Evolutionary conservation across 2,888 invertebrate genomes (phyloP), one percentile per base, ranked within the genome.

Genomic region (Diabrotica balteata): DNA sequence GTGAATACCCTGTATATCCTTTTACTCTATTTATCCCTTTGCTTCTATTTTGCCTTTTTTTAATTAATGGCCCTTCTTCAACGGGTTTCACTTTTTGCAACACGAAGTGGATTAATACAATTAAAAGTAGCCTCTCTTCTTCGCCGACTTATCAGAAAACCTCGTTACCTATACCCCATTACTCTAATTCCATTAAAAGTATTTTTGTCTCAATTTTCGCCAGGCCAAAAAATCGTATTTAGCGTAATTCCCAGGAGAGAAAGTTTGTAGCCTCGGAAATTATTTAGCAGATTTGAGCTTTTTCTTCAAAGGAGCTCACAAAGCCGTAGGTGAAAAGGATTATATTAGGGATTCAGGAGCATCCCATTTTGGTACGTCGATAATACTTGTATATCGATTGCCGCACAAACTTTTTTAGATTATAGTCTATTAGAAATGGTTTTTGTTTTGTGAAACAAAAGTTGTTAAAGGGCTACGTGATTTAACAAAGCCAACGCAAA

Each of bases 251-350:
- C 63, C 63, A 10, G 5, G 57, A 63, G 63, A 44, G 57, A 55
- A 63, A 63, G 32, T 61, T 63, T 57, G 63, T 63, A 55, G 63
- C 51, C 43, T 57, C 50, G 57, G 44, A 57, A 63, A 63, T 57
- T 57, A 63, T 57, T 57, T 50, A 63, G 43, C 44, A 63, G 57
- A 10, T 55, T 32, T 63, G 49, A 50, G 49, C 50, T 57, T 43
- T 45, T 11, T n/a, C 49, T 44, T 22, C 45, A 50, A 49, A 44
- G 32, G 57, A 55, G 49, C n/a, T 50, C 47, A 57, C 50, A 43
- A 63, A 53, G 47, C 22, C 7, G 43, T 22, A n/a, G 45, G 42
- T 42, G 43, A 59, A 10, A 59, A 50, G 17, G 49, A 17, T 11
- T 8, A 10, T 9, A 47, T 47, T 47, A 10, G 47, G 47, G 10